phyloP scores from a whole-genome alignment of 92 coral and sea anemone species.

The Palythoa grandiflora region DNA sequence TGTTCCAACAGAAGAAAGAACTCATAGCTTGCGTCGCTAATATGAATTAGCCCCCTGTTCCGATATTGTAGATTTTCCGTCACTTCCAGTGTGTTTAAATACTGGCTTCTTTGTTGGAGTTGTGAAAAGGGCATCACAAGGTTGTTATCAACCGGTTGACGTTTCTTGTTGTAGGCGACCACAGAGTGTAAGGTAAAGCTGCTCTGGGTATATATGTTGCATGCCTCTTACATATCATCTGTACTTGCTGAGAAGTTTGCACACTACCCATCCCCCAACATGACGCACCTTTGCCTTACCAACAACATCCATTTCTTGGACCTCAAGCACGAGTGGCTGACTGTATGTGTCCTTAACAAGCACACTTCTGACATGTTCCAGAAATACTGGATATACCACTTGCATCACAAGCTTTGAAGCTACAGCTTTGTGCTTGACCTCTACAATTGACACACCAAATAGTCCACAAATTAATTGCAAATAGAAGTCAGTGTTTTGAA shows the following conservation, averaged over 20 bases:
- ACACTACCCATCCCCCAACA: conserved; percentile 50
- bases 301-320: conserved; percentile 52
- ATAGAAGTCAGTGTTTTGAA: conserved; percentile 35
- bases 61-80: conserved; percentile 52
- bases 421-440: conserved; percentile 39
- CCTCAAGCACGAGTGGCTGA: conserved; percentile 25
- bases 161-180: conserved; percentile 26
- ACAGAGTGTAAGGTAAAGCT: conserved; percentile 40
- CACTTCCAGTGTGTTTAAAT: conserved; percentile 42
- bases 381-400: conserved; percentile 21
- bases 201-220: conserved; percentile 34
- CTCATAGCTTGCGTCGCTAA: conserved; percentile 41
- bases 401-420: conserved; percentile 25
- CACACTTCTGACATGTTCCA: conserved; percentile 1
- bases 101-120: conserved; percentile 38
- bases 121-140: conserved; percentile 39
- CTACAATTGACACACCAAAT: conserved; percentile 7
- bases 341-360: conserved; percentile 22
- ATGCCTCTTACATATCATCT: conserved; percentile 42
- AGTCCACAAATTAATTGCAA: conserved; percentile 35
- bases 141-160: conserved; percentile 52
- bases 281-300: conserved; percentile 56
- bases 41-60: conserved; percentile 52
- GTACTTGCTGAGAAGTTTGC: conserved; percentile 45
- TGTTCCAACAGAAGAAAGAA: conserved; percentile 48